Base-by-base conservation (phyloP, 2,888 invertebrate genomes). In the Enchytraeus crypticus region DNA sequence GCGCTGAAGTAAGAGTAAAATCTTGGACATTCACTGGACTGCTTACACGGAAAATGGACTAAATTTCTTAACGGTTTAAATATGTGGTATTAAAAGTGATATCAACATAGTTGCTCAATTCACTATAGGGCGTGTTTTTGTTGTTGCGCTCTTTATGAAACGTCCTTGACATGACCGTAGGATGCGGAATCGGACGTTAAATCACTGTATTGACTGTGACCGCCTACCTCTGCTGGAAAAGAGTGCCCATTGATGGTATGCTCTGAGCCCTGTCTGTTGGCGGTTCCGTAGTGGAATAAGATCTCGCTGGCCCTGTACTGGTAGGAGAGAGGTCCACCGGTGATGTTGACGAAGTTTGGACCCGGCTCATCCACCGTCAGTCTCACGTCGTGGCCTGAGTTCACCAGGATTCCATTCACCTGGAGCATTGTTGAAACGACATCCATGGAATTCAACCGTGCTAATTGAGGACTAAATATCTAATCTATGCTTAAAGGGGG, bases 221-320 rank as follows among this genome's bases (percentile, higher is more conserved):
- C n/a, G 26, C 51, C 45, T 81, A 97, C 96, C 88, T 98, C 97
- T 59, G 95, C 95, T 11, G 97, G 96, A 81, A 97, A 98, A 59
- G 91, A 86, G 75, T 91, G 89, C 68, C 93, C 92, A 75, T 92
- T 92, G 74, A 97, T 90, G 61, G 90, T 90, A 80, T 98, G 97
- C 78, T 98, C 97, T 14, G 96, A 96, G 27, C 97, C 97, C 71
- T 87, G 87, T 81, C 95, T 92, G 81, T 96, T 92, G 74, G 87
- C 87, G 67, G 88, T 68, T 21, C 75, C 76, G 54, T 76, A 74
- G 63, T 77, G 77, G 51, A 77, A 86, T 81, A 93, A 92, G 70
- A 95, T 89, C 82, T 93, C 92, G 76, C 91, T 89, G 78, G 95
- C 90, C 80, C 90, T 89, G 82, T 95, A 96, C 74, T 88, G 88